Evolutionary conservation across 2,888 invertebrate species (phyloP).

Genomic region (Drosophila aldrichi): DNA sequence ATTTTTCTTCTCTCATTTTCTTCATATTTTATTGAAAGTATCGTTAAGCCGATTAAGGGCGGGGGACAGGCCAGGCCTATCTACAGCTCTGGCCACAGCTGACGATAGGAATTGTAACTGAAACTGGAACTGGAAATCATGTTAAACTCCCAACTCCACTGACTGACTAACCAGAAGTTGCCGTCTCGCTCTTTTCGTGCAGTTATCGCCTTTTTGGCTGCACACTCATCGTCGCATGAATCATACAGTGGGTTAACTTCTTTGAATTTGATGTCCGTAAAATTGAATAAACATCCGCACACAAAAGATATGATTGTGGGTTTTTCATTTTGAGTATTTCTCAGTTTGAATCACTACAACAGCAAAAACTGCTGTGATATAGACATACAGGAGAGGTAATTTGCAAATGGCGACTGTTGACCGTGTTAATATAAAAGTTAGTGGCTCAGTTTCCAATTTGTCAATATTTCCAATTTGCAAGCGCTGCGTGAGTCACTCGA

Average conservation of each 20-base stretch:
- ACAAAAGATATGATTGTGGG: slow-evolving; percentile 10
- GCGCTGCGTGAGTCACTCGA: slow-evolving; percentile 39
- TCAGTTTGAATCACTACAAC: slow-evolving; percentile 38
- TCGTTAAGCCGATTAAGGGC: slow-evolving; percentile 52
- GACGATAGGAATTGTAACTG: slow-evolving; percentile 9
- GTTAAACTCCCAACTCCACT: slow-evolving; percentile 15
- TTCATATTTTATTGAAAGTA: slow-evolving; percentile 33
- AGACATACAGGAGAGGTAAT: slow-evolving; percentile 2
- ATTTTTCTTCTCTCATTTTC: neutral
- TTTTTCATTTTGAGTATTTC: neutral
- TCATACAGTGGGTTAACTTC: slow-evolving; percentile 54
- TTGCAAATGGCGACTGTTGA: slow-evolving; percentile 33
- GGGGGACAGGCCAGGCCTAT: slow-evolving; percentile 3
- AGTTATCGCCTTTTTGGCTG: slow-evolving; percentile 35
- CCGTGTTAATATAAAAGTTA: slow-evolving; percentile 41
- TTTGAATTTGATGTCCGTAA: slow-evolving; percentile 63
- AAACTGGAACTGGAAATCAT: slow-evolving; percentile 15
- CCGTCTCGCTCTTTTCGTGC: slow-evolving; percentile 21
- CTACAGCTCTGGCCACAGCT: slow-evolving; percentile 13
- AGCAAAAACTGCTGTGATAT: neutral
- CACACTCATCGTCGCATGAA: slow-evolving; percentile 53
- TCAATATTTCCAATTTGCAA: slow-evolving; percentile 50
- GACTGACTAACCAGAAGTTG: slow-evolving; percentile 6
- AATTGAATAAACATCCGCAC: slow-evolving; percentile 61
- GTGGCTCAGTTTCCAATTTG: slow-evolving; percentile 21